phyloP scores from a whole-genome alignment of 2,113 vertebrate genomes.

The Mustelus asterias region DNA sequence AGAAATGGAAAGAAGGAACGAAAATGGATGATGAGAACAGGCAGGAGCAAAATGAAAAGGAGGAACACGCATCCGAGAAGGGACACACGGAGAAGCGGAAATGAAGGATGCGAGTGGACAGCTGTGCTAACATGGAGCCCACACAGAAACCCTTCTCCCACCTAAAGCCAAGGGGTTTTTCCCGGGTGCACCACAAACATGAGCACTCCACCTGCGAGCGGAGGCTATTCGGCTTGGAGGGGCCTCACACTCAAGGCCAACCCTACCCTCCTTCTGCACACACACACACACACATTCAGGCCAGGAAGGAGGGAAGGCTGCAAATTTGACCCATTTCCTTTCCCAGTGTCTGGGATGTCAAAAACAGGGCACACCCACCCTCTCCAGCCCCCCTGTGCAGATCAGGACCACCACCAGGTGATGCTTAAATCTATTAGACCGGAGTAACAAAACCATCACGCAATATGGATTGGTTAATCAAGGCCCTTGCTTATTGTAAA shows the following conservation, averaged over 20 bases:
- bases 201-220: background rate
- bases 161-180: background rate
- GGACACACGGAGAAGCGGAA: background rate
- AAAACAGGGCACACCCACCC: background rate
- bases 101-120: background rate
- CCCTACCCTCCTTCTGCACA: background rate
- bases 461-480: background rate
- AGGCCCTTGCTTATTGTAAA: background rate
- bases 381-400: background rate
- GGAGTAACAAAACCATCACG: background rate
- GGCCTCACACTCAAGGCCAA: background rate
- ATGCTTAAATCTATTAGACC: background rate
- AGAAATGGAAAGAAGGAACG: slow-evolving; percentile 32
- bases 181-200: background rate
- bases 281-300: background rate
- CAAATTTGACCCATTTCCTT: background rate
- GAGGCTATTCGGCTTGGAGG: background rate
- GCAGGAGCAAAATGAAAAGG: background rate
- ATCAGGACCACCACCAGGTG: background rate
- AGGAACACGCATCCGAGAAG: background rate
- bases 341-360: background rate
- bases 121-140: background rate
- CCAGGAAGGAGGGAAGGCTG: background rate
- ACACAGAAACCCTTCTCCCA: background rate
- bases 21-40: background rate